Conservation (phyloP, 2,888 invertebrate genomes). For the Sycophila texana region DNA sequence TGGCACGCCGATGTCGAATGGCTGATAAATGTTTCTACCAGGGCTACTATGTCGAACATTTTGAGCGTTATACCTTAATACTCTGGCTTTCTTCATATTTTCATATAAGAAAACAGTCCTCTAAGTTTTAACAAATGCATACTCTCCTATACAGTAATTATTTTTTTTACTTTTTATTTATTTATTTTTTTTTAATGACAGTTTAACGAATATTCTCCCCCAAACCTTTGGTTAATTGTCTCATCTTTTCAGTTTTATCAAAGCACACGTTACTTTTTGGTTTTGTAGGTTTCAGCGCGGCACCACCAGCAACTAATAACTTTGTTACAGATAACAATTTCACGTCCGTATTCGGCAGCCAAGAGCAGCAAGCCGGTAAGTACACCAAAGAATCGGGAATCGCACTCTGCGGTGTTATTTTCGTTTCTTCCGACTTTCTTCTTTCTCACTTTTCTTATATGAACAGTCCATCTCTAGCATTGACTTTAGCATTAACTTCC, state of each 20-base stretch:
- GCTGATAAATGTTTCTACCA: too few species aligned
- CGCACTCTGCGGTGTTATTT: slow-evolving; percentile 43
- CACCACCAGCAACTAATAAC: slow-evolving; percentile 77
- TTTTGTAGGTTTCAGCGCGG: slow-evolving; percentile 74
- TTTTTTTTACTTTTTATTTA: neutral
- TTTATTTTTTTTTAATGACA: slow-evolving; percentile 25
- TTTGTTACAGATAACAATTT: slow-evolving; percentile 93
- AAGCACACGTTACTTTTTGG: slow-evolving; percentile 58
- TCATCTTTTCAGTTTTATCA: slow-evolving; percentile 52
- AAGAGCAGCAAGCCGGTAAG: slow-evolving; percentile 73
- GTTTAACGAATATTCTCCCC: too few species aligned
- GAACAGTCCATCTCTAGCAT: slow-evolving; percentile 36
- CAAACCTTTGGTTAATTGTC: slow-evolving; percentile 40
- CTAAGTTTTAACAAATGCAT: too few species aligned
- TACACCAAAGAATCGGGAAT: slow-evolving; percentile 52
- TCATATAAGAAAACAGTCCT: too few species aligned
- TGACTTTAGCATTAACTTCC: slow-evolving; percentile 43
- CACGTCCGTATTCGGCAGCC: slow-evolving; percentile 90
- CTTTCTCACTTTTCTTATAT: slow-evolving; percentile 34
- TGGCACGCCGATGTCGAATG: too few species aligned
- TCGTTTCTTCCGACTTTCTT: slow-evolving; percentile 30
- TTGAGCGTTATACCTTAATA: too few species aligned
- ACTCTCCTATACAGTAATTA: too few species aligned
- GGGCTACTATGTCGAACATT: too few species aligned
- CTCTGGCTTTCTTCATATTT: too few species aligned